Percentiles rank a stretch among this genome's conserved stretches.
Conservation (phyloP, 2,888 invertebrate species). For the Noctua janthina region DNA sequence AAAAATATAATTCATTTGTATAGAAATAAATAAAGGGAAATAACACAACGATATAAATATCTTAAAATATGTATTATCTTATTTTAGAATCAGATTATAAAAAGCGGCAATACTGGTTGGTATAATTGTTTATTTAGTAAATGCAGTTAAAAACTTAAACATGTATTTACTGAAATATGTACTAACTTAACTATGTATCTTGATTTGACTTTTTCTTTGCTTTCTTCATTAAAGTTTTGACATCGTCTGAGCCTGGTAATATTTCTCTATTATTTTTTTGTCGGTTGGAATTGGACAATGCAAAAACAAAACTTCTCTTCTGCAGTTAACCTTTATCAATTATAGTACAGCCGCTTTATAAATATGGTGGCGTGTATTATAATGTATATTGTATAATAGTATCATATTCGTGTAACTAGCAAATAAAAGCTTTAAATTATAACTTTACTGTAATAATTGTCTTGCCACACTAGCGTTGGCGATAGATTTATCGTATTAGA, state of each 20-base stretch:
- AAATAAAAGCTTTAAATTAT: slow-evolving; percentile 66
- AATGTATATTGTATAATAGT: neutral
- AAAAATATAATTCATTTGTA: too few species aligned
- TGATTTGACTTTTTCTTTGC: neutral
- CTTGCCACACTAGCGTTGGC: slow-evolving; percentile 61
- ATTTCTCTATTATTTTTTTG: neutral
- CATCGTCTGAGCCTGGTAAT: neutral
- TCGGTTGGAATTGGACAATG: neutral
- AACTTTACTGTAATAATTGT: slow-evolving; percentile 45
- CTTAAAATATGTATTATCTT: neutral
- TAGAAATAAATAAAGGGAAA: too few species aligned
- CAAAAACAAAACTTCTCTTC: neutral
- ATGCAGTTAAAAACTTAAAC: neutral
- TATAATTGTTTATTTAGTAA: neutral
- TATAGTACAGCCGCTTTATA: neutral
- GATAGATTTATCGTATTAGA: slow-evolving; percentile 23
- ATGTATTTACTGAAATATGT: too few species aligned
- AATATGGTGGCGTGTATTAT: neutral
- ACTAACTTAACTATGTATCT: neutral
- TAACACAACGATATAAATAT: neutral
- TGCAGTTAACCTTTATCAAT: neutral
- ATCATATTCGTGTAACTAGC: slow-evolving; percentile 32
- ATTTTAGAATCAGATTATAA: neutral
- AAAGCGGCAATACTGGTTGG: neutral
- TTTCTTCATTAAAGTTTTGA: neutral